Evolutionary conservation across 1,140 invertebrate species (phyloP).

Genomic region (Cotesia chilonis): DNA sequence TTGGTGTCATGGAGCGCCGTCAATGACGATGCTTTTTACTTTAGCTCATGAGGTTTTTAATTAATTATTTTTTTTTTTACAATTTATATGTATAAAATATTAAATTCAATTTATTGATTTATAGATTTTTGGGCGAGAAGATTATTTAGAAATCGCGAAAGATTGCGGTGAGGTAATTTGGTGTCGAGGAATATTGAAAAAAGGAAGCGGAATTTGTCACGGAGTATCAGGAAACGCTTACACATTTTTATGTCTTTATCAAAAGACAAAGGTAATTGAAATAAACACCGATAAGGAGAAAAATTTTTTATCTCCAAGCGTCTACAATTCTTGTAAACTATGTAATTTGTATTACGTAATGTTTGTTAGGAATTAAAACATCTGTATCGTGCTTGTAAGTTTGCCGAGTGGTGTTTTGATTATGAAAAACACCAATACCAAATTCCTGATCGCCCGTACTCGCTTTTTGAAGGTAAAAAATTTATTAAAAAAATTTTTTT

Average conservation of each 20-base stretch:
- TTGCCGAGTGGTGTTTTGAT: slow-evolving; percentile 84
- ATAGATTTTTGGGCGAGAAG: slow-evolving; percentile 76
- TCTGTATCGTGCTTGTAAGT: slow-evolving; percentile 81
- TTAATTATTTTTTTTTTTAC: slow-evolving; percentile 16
- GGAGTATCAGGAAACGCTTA: slow-evolving; percentile 93
- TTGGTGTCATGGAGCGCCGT: slow-evolving; percentile 96
- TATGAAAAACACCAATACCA: slow-evolving; percentile 75
- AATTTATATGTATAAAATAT: too few species aligned
- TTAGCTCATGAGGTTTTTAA: slow-evolving; percentile 74
- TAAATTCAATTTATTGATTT: slow-evolving; percentile 15
- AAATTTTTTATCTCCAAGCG: background rate
- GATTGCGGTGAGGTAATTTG: slow-evolving; percentile 83
- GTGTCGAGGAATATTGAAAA: slow-evolving; percentile 84
- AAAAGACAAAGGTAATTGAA: slow-evolving; percentile 74
- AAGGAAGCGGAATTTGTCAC: slow-evolving; percentile 93
- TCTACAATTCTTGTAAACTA: background rate
- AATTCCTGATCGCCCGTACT: slow-evolving; percentile 80
- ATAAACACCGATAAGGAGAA: background rate
- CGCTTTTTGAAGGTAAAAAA: slow-evolving; percentile 83
- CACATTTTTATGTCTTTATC: slow-evolving; percentile 82
- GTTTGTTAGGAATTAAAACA: slow-evolving; percentile 70
- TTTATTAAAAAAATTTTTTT: slow-evolving; percentile 9
- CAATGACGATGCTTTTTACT: slow-evolving; percentile 80
- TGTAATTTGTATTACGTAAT: background rate
- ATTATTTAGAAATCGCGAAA: slow-evolving; percentile 79